phyloP scores from a whole-genome alignment of 2,888 invertebrate species.

The Scelioninae gen. 1 region DNA sequence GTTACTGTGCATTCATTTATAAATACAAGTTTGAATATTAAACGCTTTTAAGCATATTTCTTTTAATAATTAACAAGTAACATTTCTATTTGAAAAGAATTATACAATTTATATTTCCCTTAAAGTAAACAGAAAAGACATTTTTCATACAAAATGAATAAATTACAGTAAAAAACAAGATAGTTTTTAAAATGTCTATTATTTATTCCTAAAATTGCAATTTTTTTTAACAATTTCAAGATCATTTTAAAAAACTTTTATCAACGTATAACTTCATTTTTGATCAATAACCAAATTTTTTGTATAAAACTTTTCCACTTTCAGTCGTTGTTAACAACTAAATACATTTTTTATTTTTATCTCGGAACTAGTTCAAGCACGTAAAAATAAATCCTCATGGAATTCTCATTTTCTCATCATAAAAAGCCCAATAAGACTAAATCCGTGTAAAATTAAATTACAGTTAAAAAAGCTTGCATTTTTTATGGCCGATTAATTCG shows the following conservation, averaged over 20 bases:
- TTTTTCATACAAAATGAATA: too few relatives aligned
- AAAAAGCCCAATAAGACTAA: constrained; percentile 33
- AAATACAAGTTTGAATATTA: not conserved
- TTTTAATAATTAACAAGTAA: not conserved
- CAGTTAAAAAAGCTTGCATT: constrained; percentile 16
- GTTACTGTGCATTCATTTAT: not conserved
- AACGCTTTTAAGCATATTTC: not conserved
- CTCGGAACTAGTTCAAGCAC: constrained; percentile 15
- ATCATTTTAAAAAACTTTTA: not conserved
- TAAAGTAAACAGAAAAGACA: too few relatives aligned
- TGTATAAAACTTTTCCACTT: not conserved
- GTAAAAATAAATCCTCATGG: constrained; percentile 21
- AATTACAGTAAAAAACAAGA: too few relatives aligned
- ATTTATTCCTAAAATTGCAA: too few relatives aligned
- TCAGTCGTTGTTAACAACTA: not conserved
- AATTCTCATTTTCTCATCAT: constrained; percentile 8
- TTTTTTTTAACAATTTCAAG: too few relatives aligned
- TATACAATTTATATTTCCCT: too few relatives aligned
- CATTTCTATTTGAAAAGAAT: too few relatives aligned
- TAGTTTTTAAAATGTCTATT: too few relatives aligned
- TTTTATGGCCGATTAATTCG: constrained; percentile 48
- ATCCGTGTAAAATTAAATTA: constrained; percentile 50
- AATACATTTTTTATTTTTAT: constrained; percentile 10
- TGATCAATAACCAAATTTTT: not conserved
- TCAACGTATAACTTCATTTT: too few relatives aligned